Percentiles rank a stretch among this genome's conserved stretches.
Conservation (phyloP, 2,113 vertebrate genomes). For the Circaetus gallicus region DNA sequence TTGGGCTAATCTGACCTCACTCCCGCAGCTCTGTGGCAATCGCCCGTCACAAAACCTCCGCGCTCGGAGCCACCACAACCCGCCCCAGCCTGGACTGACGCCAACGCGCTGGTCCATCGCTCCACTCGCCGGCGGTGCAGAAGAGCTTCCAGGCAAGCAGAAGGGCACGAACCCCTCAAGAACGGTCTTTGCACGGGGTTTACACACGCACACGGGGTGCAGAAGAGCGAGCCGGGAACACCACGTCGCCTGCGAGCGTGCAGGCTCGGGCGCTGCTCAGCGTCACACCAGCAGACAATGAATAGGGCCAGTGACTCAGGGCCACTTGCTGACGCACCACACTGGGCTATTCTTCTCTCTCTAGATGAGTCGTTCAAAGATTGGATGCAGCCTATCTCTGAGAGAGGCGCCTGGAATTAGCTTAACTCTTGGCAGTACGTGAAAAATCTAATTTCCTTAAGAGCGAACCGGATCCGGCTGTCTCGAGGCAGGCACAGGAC, state of each 20-base stretch:
- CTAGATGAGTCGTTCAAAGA: not conserved
- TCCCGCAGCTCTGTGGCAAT: not conserved
- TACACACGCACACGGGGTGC: not conserved
- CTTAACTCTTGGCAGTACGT: conserved; percentile 37
- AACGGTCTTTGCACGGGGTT: rapidly evolving
- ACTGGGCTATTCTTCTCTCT: not conserved
- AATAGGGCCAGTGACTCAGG: conserved; percentile 20
- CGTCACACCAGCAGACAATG: not conserved
- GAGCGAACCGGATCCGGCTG: not conserved
- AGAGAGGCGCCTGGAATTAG: conserved; percentile 32
- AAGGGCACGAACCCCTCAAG: rapidly evolving
- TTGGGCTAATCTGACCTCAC: not conserved
- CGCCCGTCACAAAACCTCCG: not conserved
- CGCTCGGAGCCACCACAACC: not conserved
- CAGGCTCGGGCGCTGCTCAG: not conserved
- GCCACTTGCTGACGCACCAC: conserved; percentile 23
- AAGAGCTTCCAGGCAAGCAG: not conserved
- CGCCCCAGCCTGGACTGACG: rapidly evolving
- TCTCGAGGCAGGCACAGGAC: not conserved
- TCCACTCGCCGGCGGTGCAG: not conserved
- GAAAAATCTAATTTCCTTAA: conserved; percentile 36
- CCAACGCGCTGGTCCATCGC: rapidly evolving
- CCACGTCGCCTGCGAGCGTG: rapidly evolving
- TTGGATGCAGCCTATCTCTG: not conserved
- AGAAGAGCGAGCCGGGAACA: not conserved